Conservation (phyloP, 2,113 vertebrate genomes). For the Paedocypris sp. region DNA sequence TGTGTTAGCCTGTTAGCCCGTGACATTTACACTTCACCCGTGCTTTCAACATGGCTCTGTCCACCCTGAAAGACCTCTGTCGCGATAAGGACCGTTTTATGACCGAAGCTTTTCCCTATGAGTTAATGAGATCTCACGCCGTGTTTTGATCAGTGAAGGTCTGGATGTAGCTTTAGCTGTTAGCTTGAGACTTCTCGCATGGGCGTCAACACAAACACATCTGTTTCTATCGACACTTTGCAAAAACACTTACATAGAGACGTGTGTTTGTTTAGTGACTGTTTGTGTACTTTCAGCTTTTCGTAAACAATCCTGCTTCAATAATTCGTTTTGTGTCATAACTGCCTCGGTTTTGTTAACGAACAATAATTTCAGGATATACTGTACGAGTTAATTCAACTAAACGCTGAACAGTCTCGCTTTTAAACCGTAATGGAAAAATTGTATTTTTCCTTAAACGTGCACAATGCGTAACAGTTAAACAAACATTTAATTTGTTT, state of each 20-base stretch:
- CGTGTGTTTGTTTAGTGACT: no score
- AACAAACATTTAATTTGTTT: background rate
- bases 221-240: background rate
- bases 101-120: background rate
- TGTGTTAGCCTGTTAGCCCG: constrained; percentile 1
- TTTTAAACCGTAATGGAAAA: no score
- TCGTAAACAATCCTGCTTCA: no score
- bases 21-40: constrained; percentile 4
- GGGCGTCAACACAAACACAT: constrained; percentile 7
- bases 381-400: no score
- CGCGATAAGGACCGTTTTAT: background rate
- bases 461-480: no score
- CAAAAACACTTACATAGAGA: no score
- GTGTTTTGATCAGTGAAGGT: background rate
- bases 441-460: no score
- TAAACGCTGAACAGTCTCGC: no score
- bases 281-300: no score
- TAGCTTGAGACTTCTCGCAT: background rate
- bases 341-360: no score
- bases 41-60: background rate
- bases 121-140: background rate
- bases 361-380: no score
- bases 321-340: no score
- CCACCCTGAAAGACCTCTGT: background rate
- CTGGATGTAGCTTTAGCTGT: constrained; percentile 1